A percentile compares a stretch with the other conserved stretches of the same genome.
These are phyloP conservation scores for Pollimyrus isidori DNA, from an alignment of 2,113 vertebrate species.

Conservation along the genomic window DNA sequence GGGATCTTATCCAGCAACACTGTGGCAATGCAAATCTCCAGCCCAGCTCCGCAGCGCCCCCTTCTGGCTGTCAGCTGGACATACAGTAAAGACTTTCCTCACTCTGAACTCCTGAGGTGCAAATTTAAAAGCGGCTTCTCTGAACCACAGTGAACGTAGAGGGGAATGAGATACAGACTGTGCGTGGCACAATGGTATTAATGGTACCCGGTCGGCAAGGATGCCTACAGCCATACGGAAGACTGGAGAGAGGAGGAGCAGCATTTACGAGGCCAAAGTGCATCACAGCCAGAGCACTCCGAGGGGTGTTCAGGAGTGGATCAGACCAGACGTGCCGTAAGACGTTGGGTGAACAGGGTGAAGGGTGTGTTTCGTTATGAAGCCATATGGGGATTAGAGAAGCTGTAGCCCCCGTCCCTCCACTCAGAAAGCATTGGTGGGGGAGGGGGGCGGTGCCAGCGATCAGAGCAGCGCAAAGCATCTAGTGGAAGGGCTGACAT, in stretches of 20 bases:
- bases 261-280: background rate
- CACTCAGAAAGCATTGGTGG: background rate
- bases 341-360: background rate
- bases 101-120: background rate
- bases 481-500: background rate
- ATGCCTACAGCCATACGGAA: background rate
- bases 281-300: background rate
- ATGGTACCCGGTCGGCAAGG: background rate
- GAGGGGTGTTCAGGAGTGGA: background rate
- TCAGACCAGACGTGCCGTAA: background rate
- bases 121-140: background rate
- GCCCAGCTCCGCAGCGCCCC: background rate
- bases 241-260: background rate
- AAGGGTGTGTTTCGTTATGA: background rate
- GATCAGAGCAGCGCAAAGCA: background rate
- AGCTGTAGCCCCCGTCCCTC: background rate
- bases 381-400: background rate
- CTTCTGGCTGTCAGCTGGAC: background rate
- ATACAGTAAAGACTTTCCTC: background rate
- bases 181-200: background rate
- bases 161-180: background rate
- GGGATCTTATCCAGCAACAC: background rate
- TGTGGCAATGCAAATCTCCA: background rate
- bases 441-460: background rate
- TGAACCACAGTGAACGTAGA: background rate